Base-by-base conservation (phyloP, 2,797 vertebrate genomes). In the Pipistrellus pygmaeus region DNA sequence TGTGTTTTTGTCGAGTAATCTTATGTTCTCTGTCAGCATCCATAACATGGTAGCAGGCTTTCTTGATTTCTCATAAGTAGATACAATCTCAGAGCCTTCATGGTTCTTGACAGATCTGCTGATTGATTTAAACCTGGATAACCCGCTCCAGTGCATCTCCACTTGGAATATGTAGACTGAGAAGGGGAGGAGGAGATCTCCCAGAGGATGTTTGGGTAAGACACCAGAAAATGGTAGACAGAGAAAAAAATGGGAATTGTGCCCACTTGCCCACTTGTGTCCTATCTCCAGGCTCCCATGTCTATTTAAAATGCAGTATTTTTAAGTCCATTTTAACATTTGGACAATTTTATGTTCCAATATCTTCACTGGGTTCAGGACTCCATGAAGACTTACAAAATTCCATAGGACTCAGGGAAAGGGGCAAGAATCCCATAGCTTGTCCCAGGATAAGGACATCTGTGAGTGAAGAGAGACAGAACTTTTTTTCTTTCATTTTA, bases 401-500 rank as follows among this genome's bases (percentile, higher is more conserved):
- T 84, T 76, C n/a, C 23, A n/a, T 5, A 75, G 46, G 64, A 78
- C 8, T 30, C 48, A 38, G 9, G 14, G 32, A 62, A 81, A 82
- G 14, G 20, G 25, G 8, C 23, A 68, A 41, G 66, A 18, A 27
- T 51, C 38, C n/a, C 27, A 15, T 0, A 6, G 55, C 51, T 71
- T 25, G 27, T 1, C 35, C 48, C 18, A 10, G 2, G 18, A 48
- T 27, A 83, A 72, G 13, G 21, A 23, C 5, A 18, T 5, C 51
- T 69, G 18, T 30, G 30, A 85, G 12, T 46, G 30, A 71, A 13
- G 15, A 78, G 21, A 13, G 35, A 51, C 21, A 57, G 23, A 83
- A 64, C 15, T 44, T 55, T 72, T 57, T 92, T 75, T 75, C 10
- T 57, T 73, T 83, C 57, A 21, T 88, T 73, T 57, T 27, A 46